A percentile compares a stretch with the other conserved stretches of the same genome.
phyloP scores from a whole-genome alignment of 2,113 vertebrate genomes.

The Polyodon spathula region DNA sequence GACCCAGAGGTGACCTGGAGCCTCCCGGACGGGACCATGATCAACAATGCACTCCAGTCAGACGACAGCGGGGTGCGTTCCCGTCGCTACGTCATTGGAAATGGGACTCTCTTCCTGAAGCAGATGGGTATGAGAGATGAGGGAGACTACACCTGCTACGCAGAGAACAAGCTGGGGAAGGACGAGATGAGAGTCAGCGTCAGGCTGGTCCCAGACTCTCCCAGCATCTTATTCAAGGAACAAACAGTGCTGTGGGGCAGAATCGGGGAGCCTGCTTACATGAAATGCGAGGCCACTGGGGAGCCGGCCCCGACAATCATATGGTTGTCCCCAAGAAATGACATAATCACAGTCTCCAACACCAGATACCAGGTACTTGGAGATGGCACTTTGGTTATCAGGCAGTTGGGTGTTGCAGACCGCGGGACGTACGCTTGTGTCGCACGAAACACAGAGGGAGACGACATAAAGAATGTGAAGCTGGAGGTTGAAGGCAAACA shows the following conservation, averaged over 20 bases:
- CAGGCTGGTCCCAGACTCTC: conserved; percentile 44
- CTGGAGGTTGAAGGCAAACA: conserved; percentile 46
- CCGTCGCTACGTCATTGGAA: conserved; percentile 53
- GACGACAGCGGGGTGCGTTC: conserved; percentile 50
- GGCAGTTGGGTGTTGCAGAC: conserved; percentile 41
- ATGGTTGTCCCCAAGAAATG: conserved; percentile 56
- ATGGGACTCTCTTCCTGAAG: conserved; percentile 60
- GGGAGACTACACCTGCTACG: conserved; percentile 62
- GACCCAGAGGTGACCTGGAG: conserved; percentile 62
- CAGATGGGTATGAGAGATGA: conserved; percentile 58
- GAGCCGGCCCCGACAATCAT: conserved; percentile 48
- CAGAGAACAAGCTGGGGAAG: conserved; percentile 58
- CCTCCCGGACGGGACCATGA: conserved; percentile 61
- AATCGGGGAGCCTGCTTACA: conserved; percentile 37
- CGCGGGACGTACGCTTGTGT: conserved; percentile 61
- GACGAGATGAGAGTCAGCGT: conserved; percentile 58
- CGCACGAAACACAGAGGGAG: conserved; percentile 51
- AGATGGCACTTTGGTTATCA: conserved; percentile 47
- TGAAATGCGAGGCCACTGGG: conserved; percentile 51
- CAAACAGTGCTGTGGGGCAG: conserved; percentile 32
- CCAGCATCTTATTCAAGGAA: conserved; percentile 40
- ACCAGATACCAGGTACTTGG: conserved; percentile 39
- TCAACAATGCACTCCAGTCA: conserved; percentile 58
- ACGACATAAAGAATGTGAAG: conserved; percentile 49
- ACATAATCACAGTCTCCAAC: conserved; percentile 42